Evolutionary conservation across 2,113 vertebrate species (phyloP), one percentile per base, ranked within the genome.

Genomic region (Mesembrinibis cayennensis): DNA sequence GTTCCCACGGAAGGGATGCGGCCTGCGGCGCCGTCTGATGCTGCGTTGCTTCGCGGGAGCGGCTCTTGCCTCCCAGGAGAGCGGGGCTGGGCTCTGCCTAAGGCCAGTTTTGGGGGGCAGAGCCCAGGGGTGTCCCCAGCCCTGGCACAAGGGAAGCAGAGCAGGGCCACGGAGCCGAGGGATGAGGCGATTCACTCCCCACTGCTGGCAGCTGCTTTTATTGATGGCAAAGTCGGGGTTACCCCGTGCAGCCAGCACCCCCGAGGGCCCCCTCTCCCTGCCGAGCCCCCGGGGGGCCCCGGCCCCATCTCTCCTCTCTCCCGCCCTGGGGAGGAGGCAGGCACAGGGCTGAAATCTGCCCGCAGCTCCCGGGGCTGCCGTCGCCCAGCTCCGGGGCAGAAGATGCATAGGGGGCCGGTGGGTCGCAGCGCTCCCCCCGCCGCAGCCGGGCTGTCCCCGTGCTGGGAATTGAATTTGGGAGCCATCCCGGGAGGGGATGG

Each of bases 71-170:
- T 63, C 26, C 29, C 15, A 16, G 4, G 13, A 49, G 30, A 34
- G 25, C 2, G 1, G 2, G 12, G 13, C 12, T 0, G 0, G 62
- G 16, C 42, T 27, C 19, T 0, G 3, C 56, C 13, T 16, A 36
- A 38, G 13, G 25, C 12, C 2, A 3, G 7, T 17, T 42, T 22
- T 13, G 34, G 7, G 11, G 20, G n/a, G 22, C 22, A 38, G 16
- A 74, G 29, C 12, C 12, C 9, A 2, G 26, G 14, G 8, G 4
- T 13, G 3, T 11, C 22, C 23, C 14, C 2, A 1, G 20, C 9
- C 38, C 45, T 10, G 16, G 44, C 52, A 45, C 4, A 8, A 1
- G 15, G 29, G 10, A n/a, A 6, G 40, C 19, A 34, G 29, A 79
- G n/a, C n/a, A 34, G 26, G 67, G 29, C 27, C 12, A 4, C 2